These are phyloP conservation scores for Drosophila setosimentum DNA, from an alignment of 2,888 invertebrate genomes.

Conservation along the genomic window DNA sequence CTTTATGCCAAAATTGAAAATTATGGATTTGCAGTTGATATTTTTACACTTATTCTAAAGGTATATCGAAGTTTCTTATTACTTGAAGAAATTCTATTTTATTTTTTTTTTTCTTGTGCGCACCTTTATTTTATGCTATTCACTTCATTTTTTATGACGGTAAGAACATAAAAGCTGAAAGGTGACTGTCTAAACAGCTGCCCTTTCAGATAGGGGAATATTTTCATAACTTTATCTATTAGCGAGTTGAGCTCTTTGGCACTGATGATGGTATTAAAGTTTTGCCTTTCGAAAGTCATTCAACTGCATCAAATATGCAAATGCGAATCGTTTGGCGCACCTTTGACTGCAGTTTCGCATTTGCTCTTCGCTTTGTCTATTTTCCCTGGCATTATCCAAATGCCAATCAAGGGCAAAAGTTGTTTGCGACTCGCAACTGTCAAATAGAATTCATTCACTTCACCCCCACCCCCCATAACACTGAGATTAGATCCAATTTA, in stretches of 20 bases:
- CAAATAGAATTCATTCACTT: slow-evolving; percentile 20
- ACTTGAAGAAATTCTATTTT: background rate
- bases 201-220: slow-evolving; percentile 27
- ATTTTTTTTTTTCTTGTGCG: background rate
- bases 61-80: background rate
- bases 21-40: background rate
- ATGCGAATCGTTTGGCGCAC: slow-evolving; percentile 61
- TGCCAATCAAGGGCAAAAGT: slow-evolving; percentile 64
- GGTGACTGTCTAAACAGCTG: slow-evolving; percentile 49
- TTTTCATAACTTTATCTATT: slow-evolving; percentile 49
- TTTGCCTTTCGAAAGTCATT: slow-evolving; percentile 56
- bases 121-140: slow-evolving; percentile 12
- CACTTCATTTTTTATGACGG: slow-evolving; percentile 30
- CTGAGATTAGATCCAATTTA: slow-evolving; percentile 20
- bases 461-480: background rate
- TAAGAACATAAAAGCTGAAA: slow-evolving; percentile 41
- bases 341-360: slow-evolving; percentile 42
- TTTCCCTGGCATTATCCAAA: slow-evolving; percentile 54
- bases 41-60: background rate
- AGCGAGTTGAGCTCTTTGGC: slow-evolving; percentile 12
- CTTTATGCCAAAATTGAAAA: background rate
- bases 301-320: slow-evolving; percentile 74
- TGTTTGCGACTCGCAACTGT: slow-evolving; percentile 34
- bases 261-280: slow-evolving; percentile 52
- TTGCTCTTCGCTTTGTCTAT: slow-evolving; percentile 39